Percentiles rank a stretch among this genome's conserved stretches.
Conservation (phyloP, 2,797 vertebrate species). For the Orestias chungarensis region DNA sequence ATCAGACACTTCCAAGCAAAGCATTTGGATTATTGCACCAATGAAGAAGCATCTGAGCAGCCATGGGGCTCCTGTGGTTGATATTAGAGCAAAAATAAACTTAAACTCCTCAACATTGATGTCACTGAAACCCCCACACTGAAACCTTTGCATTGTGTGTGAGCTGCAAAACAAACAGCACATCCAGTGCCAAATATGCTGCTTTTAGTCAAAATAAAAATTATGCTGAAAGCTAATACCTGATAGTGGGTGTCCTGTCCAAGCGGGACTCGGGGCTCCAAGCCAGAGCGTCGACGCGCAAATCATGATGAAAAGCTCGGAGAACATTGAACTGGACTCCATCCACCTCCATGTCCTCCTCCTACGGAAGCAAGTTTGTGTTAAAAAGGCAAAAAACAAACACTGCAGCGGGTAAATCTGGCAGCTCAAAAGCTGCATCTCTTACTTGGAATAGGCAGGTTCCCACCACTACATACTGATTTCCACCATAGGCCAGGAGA, state of each 20-base stretch:
- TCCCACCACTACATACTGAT: conserved; percentile 89
- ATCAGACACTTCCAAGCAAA: conserved; percentile 6
- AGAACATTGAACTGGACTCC: conserved; percentile 89
- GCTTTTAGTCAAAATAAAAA: conserved; percentile 3
- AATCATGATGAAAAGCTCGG: conserved; percentile 87
- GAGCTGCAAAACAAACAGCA: conserved; percentile 1
- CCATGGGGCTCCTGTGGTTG: conserved; percentile 2
- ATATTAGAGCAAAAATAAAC: conserved; percentile 7
- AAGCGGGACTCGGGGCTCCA: conserved; percentile 95
- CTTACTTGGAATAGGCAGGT: conserved; percentile 91
- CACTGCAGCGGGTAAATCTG: neutral
- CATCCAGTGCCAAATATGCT: neutral
- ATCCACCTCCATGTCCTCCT: conserved; percentile 89
- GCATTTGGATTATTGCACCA: neutral
- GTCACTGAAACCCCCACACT: neutral
- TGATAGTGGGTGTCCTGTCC: conserved; percentile 88
- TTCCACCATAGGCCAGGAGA: conserved; percentile 92
- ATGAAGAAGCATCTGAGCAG: conserved; percentile 6
- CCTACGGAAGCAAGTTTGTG: conserved; percentile 72
- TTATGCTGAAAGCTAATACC: conserved; percentile 71
- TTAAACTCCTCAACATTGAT: conserved; percentile 10
- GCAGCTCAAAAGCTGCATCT: neutral
- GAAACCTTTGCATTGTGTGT: conserved; percentile 10
- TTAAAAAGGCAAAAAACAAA: conserved; percentile 5
- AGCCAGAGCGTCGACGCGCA: conserved; percentile 88